phyloP scores from a whole-genome alignment of 2,888 invertebrate species.

The Pogonocherus hispidulus region DNA sequence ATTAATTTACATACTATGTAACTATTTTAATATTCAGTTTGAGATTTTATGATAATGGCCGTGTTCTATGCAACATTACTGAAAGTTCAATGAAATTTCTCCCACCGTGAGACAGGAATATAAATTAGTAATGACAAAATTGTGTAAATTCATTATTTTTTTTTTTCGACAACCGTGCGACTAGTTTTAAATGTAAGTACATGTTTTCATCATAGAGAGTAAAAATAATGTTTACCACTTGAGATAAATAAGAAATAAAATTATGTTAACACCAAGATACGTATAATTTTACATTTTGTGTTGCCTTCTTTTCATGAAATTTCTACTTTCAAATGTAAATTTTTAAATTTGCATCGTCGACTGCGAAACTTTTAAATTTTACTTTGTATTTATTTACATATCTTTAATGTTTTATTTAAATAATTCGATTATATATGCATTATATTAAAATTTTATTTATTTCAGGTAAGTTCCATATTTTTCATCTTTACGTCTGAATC shows the following conservation, averaged over 20 bases:
- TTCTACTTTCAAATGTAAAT: conserved; percentile 32
- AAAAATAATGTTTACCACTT: neutral
- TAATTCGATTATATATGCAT: conserved; percentile 20
- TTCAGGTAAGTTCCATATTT: conserved; percentile 25
- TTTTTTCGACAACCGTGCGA: too few species aligned
- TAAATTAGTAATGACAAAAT: neutral
- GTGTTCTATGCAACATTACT: neutral
- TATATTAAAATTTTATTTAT: conserved; percentile 19
- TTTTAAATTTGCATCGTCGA: conserved; percentile 18
- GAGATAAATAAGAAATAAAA: conserved; percentile 7
- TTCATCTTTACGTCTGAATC: neutral
- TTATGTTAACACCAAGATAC: conserved; percentile 20
- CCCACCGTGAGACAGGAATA: neutral
- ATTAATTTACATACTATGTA: neutral
- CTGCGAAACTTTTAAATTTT: conserved; percentile 30
- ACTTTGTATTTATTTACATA: conserved; percentile 35
- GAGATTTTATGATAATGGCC: neutral
- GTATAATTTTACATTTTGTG: conserved; percentile 17
- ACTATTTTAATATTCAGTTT: neutral
- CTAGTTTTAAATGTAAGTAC: too few species aligned
- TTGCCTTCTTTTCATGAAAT: conserved; percentile 30
- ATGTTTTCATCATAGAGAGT: too few species aligned
- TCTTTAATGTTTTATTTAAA: conserved; percentile 33
- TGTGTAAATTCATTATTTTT: neutral
- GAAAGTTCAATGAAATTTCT: neutral